Percentiles rank a stretch among this genome's conserved stretches.
phyloP scores from a whole-genome alignment of 1,140 invertebrate species.

The Penaeus japonicus region DNA sequence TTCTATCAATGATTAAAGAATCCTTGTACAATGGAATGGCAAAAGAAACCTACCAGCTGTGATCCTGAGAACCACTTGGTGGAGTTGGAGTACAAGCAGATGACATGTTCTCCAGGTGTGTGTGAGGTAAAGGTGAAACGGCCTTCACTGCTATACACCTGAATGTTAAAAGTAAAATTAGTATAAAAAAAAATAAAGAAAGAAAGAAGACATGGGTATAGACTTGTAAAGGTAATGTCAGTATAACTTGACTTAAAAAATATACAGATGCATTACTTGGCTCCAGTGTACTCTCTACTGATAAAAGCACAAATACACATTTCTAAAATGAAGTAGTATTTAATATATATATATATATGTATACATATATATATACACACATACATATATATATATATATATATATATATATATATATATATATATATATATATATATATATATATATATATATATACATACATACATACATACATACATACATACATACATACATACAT shows the following conservation, averaged over 20 bases:
- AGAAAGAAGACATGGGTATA: no score
- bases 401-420: background rate
- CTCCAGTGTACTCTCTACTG: background rate
- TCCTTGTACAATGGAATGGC: background rate
- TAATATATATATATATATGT: constrained; percentile 19
- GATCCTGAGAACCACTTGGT: constrained; percentile 95
- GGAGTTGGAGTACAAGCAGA: constrained; percentile 98
- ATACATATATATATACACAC: background rate
- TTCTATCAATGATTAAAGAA: no score
- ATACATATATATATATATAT: background rate
- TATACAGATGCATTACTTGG: constrained; percentile 1
- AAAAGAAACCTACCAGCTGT: constrained; percentile 76
- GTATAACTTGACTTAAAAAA: no score
- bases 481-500: background rate
- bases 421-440: no score
- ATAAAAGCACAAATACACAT: constrained; percentile 28
- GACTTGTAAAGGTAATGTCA: no score
- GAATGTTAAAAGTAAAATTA: constrained; percentile 57
- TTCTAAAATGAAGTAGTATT: constrained; percentile 18
- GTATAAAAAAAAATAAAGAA: no score
- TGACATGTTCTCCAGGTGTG: constrained; percentile 94
- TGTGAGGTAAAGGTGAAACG: constrained; percentile 97
- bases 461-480: no score
- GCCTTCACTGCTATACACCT: constrained; percentile 93
- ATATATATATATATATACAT: no score